Base-by-base conservation (phyloP, 2,797 vertebrate genomes). In the Anas capensis region DNA sequence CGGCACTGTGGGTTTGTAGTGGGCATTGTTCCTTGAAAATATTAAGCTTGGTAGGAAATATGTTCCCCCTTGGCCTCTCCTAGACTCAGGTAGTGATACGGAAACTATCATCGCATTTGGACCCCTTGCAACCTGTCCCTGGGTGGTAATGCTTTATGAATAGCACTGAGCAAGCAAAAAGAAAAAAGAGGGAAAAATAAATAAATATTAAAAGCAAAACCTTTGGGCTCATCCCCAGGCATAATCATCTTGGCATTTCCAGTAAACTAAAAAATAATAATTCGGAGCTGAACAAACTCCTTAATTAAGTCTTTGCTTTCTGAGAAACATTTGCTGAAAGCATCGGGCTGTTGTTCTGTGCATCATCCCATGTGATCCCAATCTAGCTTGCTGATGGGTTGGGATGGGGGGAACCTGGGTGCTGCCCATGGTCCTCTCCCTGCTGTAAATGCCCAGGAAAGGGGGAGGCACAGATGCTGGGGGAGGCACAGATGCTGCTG, bases 21-120 rank as follows among this genome's bases (percentile, higher is more conserved):
- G 15, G 64, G 78, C 71, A 88, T 92, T 82, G 72, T 96, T 96
- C 42, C 87, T 92, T 77, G 75, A 94, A 94, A 96, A 95, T 93
- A 96, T 91, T 94, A 97, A 94, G 84, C 61, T 84, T 14, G 3
- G 60, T 94, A 85, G 62, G 76, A 95, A 91, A 57, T 48, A 81
- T 13, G 0, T 75, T 92, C 84, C 86, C 86, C 29, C 69, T 94
- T 93, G 92, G 76, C 79, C 91, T 96, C 76, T 95, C 65, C 75
- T 64, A 89, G 75, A 80, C 82, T 95, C 75, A 94, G 69, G 71
- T 81, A 94, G 84, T 68, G 79, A 89, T 95, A 92, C 66, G 71
- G 95, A 93, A 95, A 87, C 82, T 91, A 87, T 93, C 84, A 95
- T 92, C 78, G 77, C 44, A 80, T 92, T 86, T 87, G 65, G 84